These are phyloP conservation scores for Xyrauchen texanus DNA, from an alignment of 2,113 vertebrate genomes.

Conservation along the genomic window DNA sequence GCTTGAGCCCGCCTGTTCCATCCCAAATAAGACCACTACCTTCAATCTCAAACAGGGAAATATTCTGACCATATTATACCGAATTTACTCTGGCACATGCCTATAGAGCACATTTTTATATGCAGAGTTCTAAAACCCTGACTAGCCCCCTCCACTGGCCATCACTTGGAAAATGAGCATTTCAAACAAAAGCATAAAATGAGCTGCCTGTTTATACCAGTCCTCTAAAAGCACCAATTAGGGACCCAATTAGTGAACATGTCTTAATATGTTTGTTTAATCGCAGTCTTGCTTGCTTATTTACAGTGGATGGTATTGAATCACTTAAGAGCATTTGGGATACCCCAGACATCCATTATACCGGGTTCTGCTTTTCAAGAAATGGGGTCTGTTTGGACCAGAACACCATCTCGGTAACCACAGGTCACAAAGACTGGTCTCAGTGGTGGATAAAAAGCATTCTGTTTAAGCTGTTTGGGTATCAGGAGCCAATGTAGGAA, in stretches of 20 bases:
- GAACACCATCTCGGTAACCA: slow-evolving; percentile 52
- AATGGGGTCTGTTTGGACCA: slow-evolving; percentile 37
- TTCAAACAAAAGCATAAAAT: slow-evolving; percentile 66
- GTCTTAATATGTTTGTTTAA: slow-evolving; percentile 46
- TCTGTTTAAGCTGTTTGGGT: slow-evolving; percentile 49
- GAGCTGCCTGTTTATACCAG: slow-evolving; percentile 60
- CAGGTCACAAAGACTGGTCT: slow-evolving; percentile 55
- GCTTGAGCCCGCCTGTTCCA: slow-evolving; percentile 78
- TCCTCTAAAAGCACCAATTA: slow-evolving; percentile 57
- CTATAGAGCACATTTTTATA: slow-evolving; percentile 72
- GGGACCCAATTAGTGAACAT: slow-evolving; percentile 38
- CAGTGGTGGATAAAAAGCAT: slow-evolving; percentile 46
- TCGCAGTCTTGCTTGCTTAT: slow-evolving; percentile 19
- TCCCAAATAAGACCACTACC: slow-evolving; percentile 73
- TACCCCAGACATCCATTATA: slow-evolving; percentile 35
- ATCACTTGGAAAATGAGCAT: slow-evolving; percentile 57
- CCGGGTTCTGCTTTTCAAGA: slow-evolving; percentile 49
- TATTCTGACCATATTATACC: slow-evolving; percentile 72
- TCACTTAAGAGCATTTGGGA: slow-evolving; percentile 33
- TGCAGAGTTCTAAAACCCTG: slow-evolving; percentile 57
- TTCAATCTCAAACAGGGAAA: slow-evolving; percentile 69
- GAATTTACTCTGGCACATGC: slow-evolving; percentile 74
- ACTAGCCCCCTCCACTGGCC: slow-evolving; percentile 27
- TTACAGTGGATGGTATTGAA: slow-evolving; percentile 19
- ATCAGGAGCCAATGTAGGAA: slow-evolving; percentile 5